phyloP scores from a whole-genome alignment of 2,113 vertebrate genomes.

The Athene noctua region DNA sequence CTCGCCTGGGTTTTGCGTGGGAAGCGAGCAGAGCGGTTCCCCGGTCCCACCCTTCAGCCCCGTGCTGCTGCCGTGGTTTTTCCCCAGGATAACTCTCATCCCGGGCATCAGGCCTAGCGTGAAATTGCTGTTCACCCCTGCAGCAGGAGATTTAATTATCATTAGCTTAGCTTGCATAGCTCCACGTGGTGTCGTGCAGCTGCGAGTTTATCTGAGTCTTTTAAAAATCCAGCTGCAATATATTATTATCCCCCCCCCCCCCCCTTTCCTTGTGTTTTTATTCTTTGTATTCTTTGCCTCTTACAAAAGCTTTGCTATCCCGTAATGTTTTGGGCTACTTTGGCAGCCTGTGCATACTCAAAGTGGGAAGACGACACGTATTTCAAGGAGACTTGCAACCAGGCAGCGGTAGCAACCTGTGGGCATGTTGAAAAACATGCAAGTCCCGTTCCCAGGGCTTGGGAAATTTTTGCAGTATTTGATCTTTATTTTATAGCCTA shows the following conservation, averaged over 20 bases:
- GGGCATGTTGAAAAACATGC: background rate
- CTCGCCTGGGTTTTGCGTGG: background rate
- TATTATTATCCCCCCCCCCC: too few relatives aligned
- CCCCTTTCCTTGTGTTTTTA: background rate
- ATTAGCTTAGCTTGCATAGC: slow-evolving; percentile 38
- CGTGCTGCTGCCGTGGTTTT: accelerated
- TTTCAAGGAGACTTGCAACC: background rate
- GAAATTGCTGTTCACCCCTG: slow-evolving; percentile 26
- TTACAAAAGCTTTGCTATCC: background rate
- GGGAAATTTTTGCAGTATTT: background rate
- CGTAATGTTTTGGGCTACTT: background rate
- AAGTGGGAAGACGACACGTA: background rate
- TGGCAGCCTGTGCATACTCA: background rate
- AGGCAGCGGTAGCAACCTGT: background rate
- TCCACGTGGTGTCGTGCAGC: slow-evolving; percentile 28
- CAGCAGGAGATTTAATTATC: slow-evolving; percentile 52
- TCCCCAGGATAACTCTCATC: background rate
- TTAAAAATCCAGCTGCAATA: slow-evolving; percentile 2
- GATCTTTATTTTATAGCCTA: background rate
- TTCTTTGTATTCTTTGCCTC: background rate
- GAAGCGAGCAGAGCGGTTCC: background rate
- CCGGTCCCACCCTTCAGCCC: accelerated
- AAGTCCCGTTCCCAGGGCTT: background rate
- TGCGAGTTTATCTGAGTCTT: slow-evolving; percentile 19
- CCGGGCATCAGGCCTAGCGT: background rate